Base-by-base conservation (phyloP, 2,888 invertebrate genomes). In the Leptinotarsa rubiginosa region DNA sequence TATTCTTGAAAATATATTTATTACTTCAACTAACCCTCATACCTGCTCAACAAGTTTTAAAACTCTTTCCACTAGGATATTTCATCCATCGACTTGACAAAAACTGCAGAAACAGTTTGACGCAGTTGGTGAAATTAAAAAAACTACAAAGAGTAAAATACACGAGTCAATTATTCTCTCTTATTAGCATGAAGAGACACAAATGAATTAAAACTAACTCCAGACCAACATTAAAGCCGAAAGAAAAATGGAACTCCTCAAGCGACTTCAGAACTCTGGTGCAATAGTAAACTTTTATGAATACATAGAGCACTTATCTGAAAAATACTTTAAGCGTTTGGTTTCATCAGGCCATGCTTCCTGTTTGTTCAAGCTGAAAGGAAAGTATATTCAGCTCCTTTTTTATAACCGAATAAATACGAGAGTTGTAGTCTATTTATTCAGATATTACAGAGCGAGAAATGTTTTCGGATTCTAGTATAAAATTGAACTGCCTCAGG, bases 221-320 rank as follows among this genome's bases (percentile, higher is more conserved):
- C 15, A 18, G 10, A 56, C 20, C 56, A 18, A 56, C 56, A 20
- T 56, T 56, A 22, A 20, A 56, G 13, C 56, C 3, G 22, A 13
- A 56, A 56, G 56, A 56, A 56, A 22, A 56, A 56, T 25, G 3
- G 22, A 56, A 20, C 20, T 13, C 15, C 22, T 56, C 22, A 56
- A 56, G 22, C 15, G 25, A 25, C 56, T 56, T 20, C 54, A 54
- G 20, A 56, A 56, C 22, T 56, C 3, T 12, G 3, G 18, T 15
- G 56, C 16, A 22, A 56, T 56, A 56, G 56, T 56, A 56, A 56
- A 56, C 20, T 56, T 56, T 56, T 56, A 56, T 20, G 56, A 56
- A 56, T 56, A 22, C 56, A 22, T 22, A 22, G 56, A 56, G 56
- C 56, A 56, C 22, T 56, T 56, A 56, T 56, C 56, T 56, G 56